Base-by-base conservation (phyloP, 1,140 invertebrate genomes). In the Potamilus streckersoni region DNA sequence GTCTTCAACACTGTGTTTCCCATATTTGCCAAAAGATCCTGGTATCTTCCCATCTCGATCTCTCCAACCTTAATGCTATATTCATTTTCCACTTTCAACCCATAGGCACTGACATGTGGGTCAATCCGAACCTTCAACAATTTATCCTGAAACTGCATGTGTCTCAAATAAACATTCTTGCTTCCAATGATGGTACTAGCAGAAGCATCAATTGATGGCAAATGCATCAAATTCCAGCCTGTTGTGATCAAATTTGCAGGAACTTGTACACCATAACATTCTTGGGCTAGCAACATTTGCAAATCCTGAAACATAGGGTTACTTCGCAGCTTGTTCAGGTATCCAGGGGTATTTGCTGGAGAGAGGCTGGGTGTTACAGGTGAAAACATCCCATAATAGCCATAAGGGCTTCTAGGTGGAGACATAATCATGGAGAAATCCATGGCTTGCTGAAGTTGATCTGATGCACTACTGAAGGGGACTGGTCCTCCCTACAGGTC, bases 231-330 rank as follows among this genome's bases (percentile, higher is more conserved):
- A 62, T 81, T 79, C 76, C 76, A 81, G 57, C 73, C 73, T 17
- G 76, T 79, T 67, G 80, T 81, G 73, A 81, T 81, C 5, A 81
- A 70, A 69, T 71, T 81, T 2, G 80, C 76, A 23, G 80, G 80
- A 4, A 81, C 80, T 71, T 81, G 66, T 59, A 79, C 68, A 65
- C 69, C 56, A 72, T 69, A 62, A 69, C 81, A 82, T 74, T 82
- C 81, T 60, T 80, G 79, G 19, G 65, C 17, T 5, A 82, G 73
- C 17, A 80, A 63, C 16, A 67, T 59, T 63, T 82, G 81, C n/a
- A 82, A 68, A 58, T 82, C 81, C 31, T 70, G 58, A 57, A 82
- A 82, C 73, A 80, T 75, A 16, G 81, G 81, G 64, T 82, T 73
- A 55, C 69, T 79, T 64, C 76, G 72, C 15, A 82, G 71, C 57